phyloP scores from a whole-genome alignment of 2,113 vertebrate genomes.

The Mastomys natalensis region DNA sequence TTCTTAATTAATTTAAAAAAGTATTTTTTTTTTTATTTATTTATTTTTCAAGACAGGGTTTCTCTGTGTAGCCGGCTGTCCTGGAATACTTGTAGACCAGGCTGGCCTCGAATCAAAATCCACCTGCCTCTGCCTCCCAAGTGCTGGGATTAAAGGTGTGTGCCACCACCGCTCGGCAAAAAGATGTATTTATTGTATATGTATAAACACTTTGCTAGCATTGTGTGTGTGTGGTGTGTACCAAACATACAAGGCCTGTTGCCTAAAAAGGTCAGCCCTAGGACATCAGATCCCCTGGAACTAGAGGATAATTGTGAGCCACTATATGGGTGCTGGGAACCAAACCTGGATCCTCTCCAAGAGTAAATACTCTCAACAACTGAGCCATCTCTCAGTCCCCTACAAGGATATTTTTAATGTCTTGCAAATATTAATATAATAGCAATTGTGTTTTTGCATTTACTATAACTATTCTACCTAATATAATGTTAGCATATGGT shows the following conservation, averaged over 20 bases:
- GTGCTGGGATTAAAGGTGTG: no score
- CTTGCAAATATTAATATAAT: conserved; percentile 53
- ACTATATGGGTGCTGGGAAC: background rate
- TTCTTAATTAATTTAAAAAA: no score
- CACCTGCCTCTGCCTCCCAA: no score
- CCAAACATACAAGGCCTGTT: background rate
- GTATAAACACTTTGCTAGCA: background rate
- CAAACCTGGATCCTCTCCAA: background rate
- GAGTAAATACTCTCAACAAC: background rate
- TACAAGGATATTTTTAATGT: conserved; percentile 8
- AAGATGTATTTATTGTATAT: background rate
- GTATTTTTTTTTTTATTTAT: no score
- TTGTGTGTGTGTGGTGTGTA: background rate
- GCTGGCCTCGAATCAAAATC: no score
- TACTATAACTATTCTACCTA: conserved; percentile 15
- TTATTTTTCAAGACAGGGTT: no score
- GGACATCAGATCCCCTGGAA: background rate
- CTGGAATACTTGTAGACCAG: no score
- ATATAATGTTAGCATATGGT: conserved; percentile 49
- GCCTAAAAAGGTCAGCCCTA: background rate
- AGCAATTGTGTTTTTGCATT: conserved; percentile 29
- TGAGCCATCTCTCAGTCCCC: background rate
- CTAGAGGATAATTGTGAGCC: background rate
- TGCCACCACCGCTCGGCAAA: background rate
- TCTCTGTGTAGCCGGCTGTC: no score